A percentile compares a stretch with the other conserved stretches of the same genome.
phyloP scores from a whole-genome alignment of 2,113 vertebrate genomes.

The Gobio gobio region DNA sequence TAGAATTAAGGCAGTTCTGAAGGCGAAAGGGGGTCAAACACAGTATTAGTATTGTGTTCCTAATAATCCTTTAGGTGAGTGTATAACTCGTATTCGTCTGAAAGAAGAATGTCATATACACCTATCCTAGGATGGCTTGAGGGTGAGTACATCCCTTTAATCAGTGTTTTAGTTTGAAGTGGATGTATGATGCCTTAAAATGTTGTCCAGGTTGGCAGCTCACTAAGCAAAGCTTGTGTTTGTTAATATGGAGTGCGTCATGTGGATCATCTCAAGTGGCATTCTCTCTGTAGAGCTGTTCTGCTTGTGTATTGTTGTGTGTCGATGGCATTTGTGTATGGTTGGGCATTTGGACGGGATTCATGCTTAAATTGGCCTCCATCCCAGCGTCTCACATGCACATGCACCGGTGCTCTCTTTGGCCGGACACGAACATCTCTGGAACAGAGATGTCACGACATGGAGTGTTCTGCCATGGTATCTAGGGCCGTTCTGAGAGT shows the following conservation, averaged over 20 bases:
- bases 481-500: not conserved
- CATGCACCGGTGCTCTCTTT: constrained; percentile 10
- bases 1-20: no score
- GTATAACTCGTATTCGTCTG: no score
- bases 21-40: no score
- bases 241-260: not conserved
- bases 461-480: constrained; percentile 5
- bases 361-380: constrained; percentile 27
- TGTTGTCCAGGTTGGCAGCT: not conserved
- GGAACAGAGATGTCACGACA: constrained; percentile 33
- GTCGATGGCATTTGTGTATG: not conserved
- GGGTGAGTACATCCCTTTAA: not conserved
- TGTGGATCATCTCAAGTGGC: not conserved
- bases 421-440: not conserved
- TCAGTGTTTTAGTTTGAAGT: not conserved
- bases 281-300: constrained; percentile 10
- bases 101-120: no score
- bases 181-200: not conserved
- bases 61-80: no score
- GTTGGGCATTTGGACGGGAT: not conserved
- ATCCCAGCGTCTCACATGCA: constrained; percentile 5
- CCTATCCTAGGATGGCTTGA: no score
- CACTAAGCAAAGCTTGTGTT: not conserved
- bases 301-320: constrained; percentile 16
- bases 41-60: no score